Evolutionary conservation across 1,140 invertebrate species (phyloP).

Genomic region (Panagrolaimus sp.): DNA sequence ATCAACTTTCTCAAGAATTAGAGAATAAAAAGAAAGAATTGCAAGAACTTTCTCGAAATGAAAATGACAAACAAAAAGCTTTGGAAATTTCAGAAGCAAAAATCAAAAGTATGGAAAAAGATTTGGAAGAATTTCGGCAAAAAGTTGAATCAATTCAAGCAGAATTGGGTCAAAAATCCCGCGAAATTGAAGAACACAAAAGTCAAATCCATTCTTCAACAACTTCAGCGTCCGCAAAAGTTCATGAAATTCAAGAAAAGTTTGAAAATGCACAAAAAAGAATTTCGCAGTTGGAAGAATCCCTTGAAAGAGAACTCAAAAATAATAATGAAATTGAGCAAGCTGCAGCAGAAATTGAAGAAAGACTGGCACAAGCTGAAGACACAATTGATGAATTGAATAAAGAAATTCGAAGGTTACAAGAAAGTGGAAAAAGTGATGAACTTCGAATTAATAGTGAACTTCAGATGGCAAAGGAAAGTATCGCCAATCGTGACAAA

Average conservation of each 20-base stretch:
- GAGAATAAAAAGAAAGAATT: too few relatives aligned
- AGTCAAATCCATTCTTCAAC: too few relatives aligned
- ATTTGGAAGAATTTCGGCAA: too few relatives aligned
- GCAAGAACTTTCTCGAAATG: too few relatives aligned
- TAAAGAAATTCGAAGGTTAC: not conserved
- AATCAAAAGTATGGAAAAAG: too few relatives aligned
- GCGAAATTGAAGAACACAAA: too few relatives aligned
- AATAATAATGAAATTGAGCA: not conserved
- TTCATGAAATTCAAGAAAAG: not conserved
- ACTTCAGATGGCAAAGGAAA: not conserved
- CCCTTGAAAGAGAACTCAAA: not conserved
- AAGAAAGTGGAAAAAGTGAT: not conserved
- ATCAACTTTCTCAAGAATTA: too few relatives aligned
- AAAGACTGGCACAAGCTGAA: slow-evolving; percentile 5
- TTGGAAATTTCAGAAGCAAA: too few relatives aligned
- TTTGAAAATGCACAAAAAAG: not conserved
- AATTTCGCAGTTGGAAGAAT: not conserved
- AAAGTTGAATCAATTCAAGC: too few relatives aligned
- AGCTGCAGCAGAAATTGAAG: not conserved
- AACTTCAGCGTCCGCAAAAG: not conserved
- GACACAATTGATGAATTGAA: not conserved
- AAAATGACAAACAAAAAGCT: too few relatives aligned
- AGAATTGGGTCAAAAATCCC: too few relatives aligned
- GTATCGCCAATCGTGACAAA: too few relatives aligned
- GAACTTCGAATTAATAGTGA: not conserved